Base-by-base conservation (phyloP, 2,888 invertebrate genomes). In the Drosophila nr. medialis region DNA sequence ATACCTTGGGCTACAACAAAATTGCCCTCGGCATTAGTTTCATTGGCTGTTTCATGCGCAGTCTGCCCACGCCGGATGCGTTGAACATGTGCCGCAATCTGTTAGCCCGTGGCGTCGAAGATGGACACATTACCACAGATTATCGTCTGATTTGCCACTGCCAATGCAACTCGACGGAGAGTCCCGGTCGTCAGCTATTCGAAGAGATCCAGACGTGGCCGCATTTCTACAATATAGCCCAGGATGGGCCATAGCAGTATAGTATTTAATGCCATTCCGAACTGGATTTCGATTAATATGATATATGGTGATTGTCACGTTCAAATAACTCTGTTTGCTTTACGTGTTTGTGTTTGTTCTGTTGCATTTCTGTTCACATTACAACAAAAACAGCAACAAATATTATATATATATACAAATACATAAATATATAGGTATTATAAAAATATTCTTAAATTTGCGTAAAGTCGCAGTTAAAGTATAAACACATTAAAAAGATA, bases 131-230 rank as follows among this genome's bases (percentile, higher is more conserved):
- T 61, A 85, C 90, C 2, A 64, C 91, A 15, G 91, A 94, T 69
- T 94, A 94, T 81, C 91, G 92, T 32, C 81, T 95, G 5, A 76
- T 94, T 40, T 94, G 93, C 15, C 94, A 94, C 75, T 93, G 94
- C 56, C 94, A 95, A 76, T 94, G 94, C 72, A 89, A 92, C 42
- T 91, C 93, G 0, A 93, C 92, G 6, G 93, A 93, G 70, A 95
- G 94, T 84, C 95, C 95, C 6, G 95, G 95, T 1, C 86, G 90
- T 18, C 89, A 87, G 45, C 84, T 95, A 1, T 94, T 90, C 74
- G 92, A 93, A 45, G 94, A 94, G 86, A 93, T 95, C 21, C 92
- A 94, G 84, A 93, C 92, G 0, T 95, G 95, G 95, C 91, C 93
- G 0, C 93, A 94, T 80, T 95, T 92, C 72, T 84, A 76, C 56